Percentiles rank a stretch among this genome's conserved stretches.
Evolutionary conservation across 2,113 vertebrate genomes (phyloP).

Genomic region (Apteryx mantelli): DNA sequence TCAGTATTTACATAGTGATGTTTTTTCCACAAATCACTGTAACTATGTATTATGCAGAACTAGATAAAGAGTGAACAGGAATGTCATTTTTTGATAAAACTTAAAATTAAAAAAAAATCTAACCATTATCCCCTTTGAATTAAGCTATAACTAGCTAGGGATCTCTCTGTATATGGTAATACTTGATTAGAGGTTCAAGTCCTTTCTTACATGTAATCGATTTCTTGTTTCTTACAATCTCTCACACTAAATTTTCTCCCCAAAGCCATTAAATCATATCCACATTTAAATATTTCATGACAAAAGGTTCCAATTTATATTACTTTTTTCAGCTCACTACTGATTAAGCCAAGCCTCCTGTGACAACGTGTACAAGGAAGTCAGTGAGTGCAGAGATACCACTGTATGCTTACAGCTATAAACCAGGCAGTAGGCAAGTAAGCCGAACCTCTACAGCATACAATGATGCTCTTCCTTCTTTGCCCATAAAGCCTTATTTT

Average conservation of each 20-base stretch:
- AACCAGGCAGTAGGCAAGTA: background rate
- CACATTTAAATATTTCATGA: conserved; percentile 65
- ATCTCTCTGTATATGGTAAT: conserved; percentile 48
- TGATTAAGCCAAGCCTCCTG: conserved; percentile 67
- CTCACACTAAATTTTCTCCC: conserved; percentile 48
- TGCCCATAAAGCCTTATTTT: background rate
- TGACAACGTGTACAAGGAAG: conserved; percentile 56
- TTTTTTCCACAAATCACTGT: conserved; percentile 20
- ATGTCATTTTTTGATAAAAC: conserved; percentile 65
- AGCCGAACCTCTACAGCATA: background rate
- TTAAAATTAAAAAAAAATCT: conserved; percentile 63
- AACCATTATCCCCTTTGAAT: conserved; percentile 58
- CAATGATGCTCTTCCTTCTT: background rate
- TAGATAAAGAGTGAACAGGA: conserved; percentile 57
- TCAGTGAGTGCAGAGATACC: conserved; percentile 32
- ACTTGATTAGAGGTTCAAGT: conserved; percentile 61
- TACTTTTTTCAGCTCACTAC: conserved; percentile 53
- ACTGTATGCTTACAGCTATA: background rate
- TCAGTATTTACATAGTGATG: conserved; percentile 55
- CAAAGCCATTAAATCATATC: conserved; percentile 67
- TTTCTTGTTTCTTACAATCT: conserved; percentile 69
- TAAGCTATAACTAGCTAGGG: conserved; percentile 62
- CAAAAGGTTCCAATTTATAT: conserved; percentile 60
- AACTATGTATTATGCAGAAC: conserved; percentile 32
- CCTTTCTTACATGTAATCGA: conserved; percentile 63